Percentiles rank a stretch among this genome's conserved stretches.
These are phyloP conservation scores for Chironomus riparius DNA, from an alignment of 2,888 invertebrate species.

Conservation along the genomic window DNA sequence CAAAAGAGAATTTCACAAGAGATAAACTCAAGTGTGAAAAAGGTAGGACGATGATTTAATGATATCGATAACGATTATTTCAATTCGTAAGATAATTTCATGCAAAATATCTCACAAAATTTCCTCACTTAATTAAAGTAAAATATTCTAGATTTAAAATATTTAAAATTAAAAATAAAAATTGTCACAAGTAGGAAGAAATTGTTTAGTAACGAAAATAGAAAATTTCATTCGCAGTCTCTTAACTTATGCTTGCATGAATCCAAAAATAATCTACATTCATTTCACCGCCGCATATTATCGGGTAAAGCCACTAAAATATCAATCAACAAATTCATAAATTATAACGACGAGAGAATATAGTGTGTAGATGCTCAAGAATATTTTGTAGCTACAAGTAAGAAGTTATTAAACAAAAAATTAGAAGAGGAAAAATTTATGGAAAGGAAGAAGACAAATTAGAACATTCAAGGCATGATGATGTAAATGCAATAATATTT, in stretches of 20 bases:
- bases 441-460: too few species aligned
- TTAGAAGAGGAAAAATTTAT: too few species aligned
- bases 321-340: slow-evolving; percentile 25
- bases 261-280: not conserved
- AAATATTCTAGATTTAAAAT: too few species aligned
- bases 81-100: too few species aligned
- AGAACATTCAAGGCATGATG: too few species aligned
- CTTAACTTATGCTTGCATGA: slow-evolving; percentile 16
- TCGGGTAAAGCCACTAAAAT: slow-evolving; percentile 26
- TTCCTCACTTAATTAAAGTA: too few species aligned
- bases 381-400: not conserved
- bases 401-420: not conserved
- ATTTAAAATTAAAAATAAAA: not conserved
- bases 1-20: too few species aligned
- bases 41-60: too few species aligned
- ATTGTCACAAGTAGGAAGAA: not conserved
- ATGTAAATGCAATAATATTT: too few species aligned
- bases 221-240: not conserved
- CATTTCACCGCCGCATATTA: not conserved
- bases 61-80: too few species aligned
- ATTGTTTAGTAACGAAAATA: not conserved
- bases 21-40: too few species aligned
- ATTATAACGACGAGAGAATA: slow-evolving; percentile 1
- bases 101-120: too few species aligned
- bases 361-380: not conserved